Evolutionary conservation across 2,888 invertebrate genomes (phyloP).

Genomic region (Cybosia mesomella): DNA sequence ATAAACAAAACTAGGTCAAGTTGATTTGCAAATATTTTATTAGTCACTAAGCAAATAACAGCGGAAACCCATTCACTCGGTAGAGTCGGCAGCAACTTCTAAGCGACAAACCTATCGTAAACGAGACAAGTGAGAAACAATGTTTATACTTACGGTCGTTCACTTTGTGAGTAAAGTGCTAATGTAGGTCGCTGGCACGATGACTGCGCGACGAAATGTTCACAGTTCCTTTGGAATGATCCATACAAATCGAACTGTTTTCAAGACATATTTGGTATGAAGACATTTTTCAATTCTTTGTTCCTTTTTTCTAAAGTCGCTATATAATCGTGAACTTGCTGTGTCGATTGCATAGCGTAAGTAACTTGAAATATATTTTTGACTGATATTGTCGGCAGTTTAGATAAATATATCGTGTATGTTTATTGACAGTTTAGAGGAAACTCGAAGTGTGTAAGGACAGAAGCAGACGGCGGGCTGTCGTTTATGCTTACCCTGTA

Average conservation of each 20-base stretch:
- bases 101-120: conserved; percentile 26
- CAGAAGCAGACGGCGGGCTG: too few species aligned
- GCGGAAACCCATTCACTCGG: conserved; percentile 32
- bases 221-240: conserved; percentile 15
- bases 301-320: neutral
- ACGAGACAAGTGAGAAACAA: conserved; percentile 41
- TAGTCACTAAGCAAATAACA: conserved; percentile 30
- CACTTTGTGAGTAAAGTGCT: conserved; percentile 34
- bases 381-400: too few species aligned
- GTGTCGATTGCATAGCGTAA: neutral
- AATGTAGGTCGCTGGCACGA: conserved; percentile 41
- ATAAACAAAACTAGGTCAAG: conserved; percentile 36
- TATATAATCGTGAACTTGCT: neutral
- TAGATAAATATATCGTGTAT: too few species aligned
- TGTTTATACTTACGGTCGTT: conserved; percentile 51
- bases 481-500: neutral
- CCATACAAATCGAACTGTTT: neutral
- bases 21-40: conserved; percentile 34
- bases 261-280: neutral
- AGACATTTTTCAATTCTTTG: neutral
- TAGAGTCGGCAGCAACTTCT: neutral
- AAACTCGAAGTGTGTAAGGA: too few species aligned
- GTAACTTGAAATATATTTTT: too few species aligned
- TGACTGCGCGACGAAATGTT: conserved; percentile 8
- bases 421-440: too few species aligned